Percentiles rank a stretch among this genome's conserved stretches.
Conservation (phyloP, 2,888 invertebrate species). For the Theretra japonica region DNA sequence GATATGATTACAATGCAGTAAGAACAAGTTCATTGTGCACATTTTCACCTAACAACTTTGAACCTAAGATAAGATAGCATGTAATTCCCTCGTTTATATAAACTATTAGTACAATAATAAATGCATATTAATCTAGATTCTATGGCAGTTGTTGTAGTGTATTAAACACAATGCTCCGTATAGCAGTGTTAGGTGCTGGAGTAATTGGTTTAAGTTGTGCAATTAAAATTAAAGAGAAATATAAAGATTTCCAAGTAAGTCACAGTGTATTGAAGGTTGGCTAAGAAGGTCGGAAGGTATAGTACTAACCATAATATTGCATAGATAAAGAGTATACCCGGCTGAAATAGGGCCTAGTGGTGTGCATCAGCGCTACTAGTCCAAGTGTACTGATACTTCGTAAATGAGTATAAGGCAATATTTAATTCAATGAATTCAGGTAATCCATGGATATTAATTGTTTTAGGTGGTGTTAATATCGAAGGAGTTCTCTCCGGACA, state of each 20-base stretch:
- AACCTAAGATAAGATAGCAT: slow-evolving; percentile 19
- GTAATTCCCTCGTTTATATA: not conserved
- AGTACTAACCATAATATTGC: too few relatives aligned
- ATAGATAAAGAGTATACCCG: too few relatives aligned
- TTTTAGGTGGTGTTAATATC: slow-evolving; percentile 86
- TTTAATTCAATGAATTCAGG: not conserved
- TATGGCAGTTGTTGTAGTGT: not conserved
- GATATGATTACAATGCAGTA: not conserved
- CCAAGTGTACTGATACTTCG: too few relatives aligned
- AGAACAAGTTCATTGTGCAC: not conserved
- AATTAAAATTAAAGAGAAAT: slow-evolving; percentile 86
- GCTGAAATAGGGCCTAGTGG: too few relatives aligned
- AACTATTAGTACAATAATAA: too few relatives aligned
- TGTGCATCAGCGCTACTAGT: too few relatives aligned
- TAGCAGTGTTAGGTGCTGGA: slow-evolving; percentile 91
- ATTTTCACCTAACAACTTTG: not conserved
- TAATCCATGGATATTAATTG: not conserved
- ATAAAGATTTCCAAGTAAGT: slow-evolving; percentile 72
- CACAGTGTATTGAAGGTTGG: not conserved
- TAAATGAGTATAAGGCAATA: too few relatives aligned
- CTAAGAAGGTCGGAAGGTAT: too few relatives aligned
- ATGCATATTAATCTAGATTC: too few relatives aligned
- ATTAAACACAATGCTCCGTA: slow-evolving; percentile 55
- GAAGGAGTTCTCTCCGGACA: slow-evolving; percentile 88
- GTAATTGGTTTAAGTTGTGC: slow-evolving; percentile 89